phyloP scores from a whole-genome alignment of 2,113 vertebrate species.

The Lepisosteus oculatus region DNA sequence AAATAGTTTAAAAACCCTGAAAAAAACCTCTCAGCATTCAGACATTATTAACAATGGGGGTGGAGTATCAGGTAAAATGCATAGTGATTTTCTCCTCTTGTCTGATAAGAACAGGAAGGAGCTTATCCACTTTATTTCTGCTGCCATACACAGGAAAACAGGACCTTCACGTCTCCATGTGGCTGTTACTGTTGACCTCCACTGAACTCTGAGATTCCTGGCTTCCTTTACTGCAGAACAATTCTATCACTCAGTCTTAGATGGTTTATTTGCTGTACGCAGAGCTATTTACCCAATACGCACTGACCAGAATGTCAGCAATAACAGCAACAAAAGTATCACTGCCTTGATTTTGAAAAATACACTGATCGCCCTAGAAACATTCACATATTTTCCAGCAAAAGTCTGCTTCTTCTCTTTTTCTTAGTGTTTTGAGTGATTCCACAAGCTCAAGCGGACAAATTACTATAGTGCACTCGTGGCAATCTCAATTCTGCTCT shows the following conservation, averaged over 20 bases:
- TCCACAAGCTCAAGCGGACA: too few species aligned
- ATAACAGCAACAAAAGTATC: neutral
- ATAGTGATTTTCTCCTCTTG: neutral
- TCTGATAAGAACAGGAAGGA: too few species aligned
- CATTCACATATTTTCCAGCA: too few species aligned
- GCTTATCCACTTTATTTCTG: neutral
- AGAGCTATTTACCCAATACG: neutral
- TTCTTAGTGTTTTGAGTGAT: too few species aligned
- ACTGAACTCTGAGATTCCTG: neutral
- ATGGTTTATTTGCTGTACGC: neutral
- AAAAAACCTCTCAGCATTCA: neutral
- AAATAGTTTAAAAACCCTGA: too few species aligned
- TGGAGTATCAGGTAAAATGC: neutral
- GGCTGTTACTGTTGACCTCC: neutral
- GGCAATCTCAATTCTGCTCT: too few species aligned
- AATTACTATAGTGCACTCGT: too few species aligned
- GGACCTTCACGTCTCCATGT: neutral
- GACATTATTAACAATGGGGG: neutral
- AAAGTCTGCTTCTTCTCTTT: too few species aligned
- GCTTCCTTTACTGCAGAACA: neutral
- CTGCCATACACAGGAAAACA: conserved; percentile 6
- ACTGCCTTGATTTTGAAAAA: neutral
- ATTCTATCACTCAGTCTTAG: neutral
- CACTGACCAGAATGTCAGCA: neutral
- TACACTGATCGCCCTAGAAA: neutral